Evolutionary conservation across 2,797 vertebrate species (phyloP).

Genomic region (Salmo trutta): DNA sequence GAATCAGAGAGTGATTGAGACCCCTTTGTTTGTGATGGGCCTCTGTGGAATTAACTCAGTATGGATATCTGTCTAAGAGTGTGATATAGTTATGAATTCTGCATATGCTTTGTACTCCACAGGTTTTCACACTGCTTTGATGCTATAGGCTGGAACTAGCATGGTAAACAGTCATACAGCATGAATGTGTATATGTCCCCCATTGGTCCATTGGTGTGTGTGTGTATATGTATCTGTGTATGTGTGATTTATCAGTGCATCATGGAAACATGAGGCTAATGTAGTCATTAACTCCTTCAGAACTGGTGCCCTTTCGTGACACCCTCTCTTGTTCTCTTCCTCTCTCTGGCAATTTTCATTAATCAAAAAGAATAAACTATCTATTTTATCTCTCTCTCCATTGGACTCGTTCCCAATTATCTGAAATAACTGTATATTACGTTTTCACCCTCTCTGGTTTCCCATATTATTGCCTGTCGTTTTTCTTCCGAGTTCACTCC

Average conservation of each 20-base stretch:
- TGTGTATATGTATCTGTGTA: not conserved
- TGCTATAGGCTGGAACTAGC: not conserved
- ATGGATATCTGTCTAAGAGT: not conserved
- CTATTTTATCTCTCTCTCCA: not conserved
- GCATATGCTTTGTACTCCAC: not conserved
- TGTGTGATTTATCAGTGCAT: not conserved
- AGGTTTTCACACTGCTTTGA: not conserved
- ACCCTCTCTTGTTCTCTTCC: not conserved
- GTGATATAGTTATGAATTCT: not conserved
- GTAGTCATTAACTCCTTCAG: not conserved
- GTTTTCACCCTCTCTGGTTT: constrained; percentile 42
- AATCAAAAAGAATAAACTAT: not conserved
- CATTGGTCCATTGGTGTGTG: not conserved
- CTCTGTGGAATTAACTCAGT: not conserved
- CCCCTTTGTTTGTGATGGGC: not conserved
- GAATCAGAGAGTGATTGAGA: constrained; percentile 47
- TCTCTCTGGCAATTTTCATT: not conserved
- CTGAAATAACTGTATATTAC: constrained; percentile 37
- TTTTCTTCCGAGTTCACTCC: constrained; percentile 23
- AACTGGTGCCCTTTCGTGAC: not conserved
- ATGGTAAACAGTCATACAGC: too few relatives aligned
- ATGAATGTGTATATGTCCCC: not conserved
- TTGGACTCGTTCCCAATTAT: not conserved
- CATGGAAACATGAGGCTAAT: not conserved
- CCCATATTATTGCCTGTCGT: constrained; percentile 31